phyloP scores from a whole-genome alignment of 2,888 invertebrate species.

The Caenorhabditis sp. region DNA sequence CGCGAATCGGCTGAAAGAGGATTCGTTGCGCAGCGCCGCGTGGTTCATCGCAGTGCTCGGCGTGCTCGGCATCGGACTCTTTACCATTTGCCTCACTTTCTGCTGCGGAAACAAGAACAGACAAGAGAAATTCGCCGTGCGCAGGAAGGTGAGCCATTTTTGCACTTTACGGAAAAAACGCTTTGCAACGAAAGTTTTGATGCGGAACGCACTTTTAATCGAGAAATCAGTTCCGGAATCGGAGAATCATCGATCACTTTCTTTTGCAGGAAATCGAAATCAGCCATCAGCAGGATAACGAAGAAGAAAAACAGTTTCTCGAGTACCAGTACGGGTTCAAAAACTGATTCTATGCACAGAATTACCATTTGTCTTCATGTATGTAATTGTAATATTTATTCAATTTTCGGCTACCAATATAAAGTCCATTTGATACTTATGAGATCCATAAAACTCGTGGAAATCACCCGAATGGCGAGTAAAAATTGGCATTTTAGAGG shows the following conservation, averaged over 20 bases:
- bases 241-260: not conserved
- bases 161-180: constrained; percentile 6
- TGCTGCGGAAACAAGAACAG: constrained; percentile 67
- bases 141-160: constrained; percentile 57
- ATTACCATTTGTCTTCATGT: not conserved
- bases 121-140: constrained; percentile 65
- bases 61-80: constrained; percentile 78
- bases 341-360: constrained; percentile 40
- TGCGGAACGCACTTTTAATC: not conserved
- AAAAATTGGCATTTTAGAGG: constrained; percentile 13
- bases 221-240: not conserved
- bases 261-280: constrained; percentile 70
- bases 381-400: constrained; percentile 6
- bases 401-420: not conserved
- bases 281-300: constrained; percentile 69
- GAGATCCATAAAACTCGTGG: constrained; percentile 26
- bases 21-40: constrained; percentile 79
- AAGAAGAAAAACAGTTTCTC: constrained; percentile 75
- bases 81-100: constrained; percentile 77
- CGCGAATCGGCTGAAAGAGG: constrained; percentile 63
- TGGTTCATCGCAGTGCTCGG: constrained; percentile 80
- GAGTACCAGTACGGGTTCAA: constrained; percentile 77
- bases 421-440: constrained; percentile 10
- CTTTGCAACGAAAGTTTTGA: not conserved
- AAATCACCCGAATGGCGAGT: constrained; percentile 4